phyloP scores from a whole-genome alignment of 1,140 invertebrate species.

The Stenopsyche tienmushanensis region DNA sequence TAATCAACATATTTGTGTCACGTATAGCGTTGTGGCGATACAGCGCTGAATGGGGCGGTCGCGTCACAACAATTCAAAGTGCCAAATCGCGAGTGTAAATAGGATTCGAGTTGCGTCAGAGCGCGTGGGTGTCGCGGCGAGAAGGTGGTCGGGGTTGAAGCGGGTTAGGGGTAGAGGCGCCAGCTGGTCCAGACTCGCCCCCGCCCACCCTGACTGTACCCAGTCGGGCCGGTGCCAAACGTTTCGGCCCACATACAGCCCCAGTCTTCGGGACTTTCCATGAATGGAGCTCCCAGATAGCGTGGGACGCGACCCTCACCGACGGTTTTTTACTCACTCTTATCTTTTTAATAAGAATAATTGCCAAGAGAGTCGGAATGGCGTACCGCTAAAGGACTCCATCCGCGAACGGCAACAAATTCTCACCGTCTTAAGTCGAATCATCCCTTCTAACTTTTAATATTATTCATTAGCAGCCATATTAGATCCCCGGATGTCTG shows the following conservation, averaged over 20 bases:
- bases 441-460: too few relatives aligned
- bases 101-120: slow-evolving; percentile 18
- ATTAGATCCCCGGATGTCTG: too few relatives aligned
- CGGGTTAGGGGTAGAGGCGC: slow-evolving; percentile 10
- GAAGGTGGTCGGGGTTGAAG: not conserved
- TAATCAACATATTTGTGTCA: too few relatives aligned
- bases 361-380: not conserved
- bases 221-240: too few relatives aligned
- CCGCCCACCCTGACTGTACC: not conserved
- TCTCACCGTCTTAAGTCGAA: too few relatives aligned
- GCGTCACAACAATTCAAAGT: slow-evolving; percentile 25
- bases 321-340: not conserved
- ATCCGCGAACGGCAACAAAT: not conserved
- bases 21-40: too few relatives aligned
- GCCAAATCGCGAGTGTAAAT: slow-evolving; percentile 15
- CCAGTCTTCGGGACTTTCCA: not conserved
- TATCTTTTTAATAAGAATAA: not conserved
- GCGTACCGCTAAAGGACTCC: not conserved
- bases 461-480: too few relatives aligned
- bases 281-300: not conserved
- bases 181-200: slow-evolving; percentile 22
- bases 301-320: not conserved
- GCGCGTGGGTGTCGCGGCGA: not conserved
- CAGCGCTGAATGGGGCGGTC: too few relatives aligned
- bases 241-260: not conserved